Percentiles rank a stretch among this genome's conserved stretches.
Conservation (phyloP, 2,888 invertebrate species). For the Iselma pallidipennis region DNA sequence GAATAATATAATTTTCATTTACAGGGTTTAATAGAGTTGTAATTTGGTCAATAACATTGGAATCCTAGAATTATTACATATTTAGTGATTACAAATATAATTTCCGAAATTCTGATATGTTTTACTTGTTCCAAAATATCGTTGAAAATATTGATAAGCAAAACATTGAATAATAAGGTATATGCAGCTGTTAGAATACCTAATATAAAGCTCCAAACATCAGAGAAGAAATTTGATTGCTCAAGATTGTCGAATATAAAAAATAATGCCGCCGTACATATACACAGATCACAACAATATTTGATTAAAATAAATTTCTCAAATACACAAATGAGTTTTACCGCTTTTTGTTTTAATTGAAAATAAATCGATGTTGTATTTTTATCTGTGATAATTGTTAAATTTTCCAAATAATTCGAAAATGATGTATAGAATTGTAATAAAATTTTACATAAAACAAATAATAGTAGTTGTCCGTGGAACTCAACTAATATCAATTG, state of each 20-base stretch:
- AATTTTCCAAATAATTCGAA: background rate
- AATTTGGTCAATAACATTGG: background rate
- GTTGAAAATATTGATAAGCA: background rate
- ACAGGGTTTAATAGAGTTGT: background rate
- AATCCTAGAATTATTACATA: background rate
- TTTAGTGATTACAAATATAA: background rate
- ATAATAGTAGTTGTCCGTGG: background rate
- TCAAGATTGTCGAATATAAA: background rate
- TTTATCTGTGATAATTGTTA: background rate
- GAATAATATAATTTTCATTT: too few species aligned
- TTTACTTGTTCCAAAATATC: background rate
- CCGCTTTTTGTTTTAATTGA: background rate
- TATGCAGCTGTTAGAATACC: background rate
- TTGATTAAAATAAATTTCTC: background rate
- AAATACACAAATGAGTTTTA: background rate
- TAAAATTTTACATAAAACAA: background rate
- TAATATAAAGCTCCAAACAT: background rate
- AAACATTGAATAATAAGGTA: background rate
- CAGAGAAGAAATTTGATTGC: background rate
- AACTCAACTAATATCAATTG: too few species aligned
- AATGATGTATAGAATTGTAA: background rate
- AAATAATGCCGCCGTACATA: background rate
- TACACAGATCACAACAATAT: background rate
- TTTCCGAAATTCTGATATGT: background rate
- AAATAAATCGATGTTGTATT: background rate